Base-by-base conservation (phyloP, 2,797 vertebrate genomes). In the Lateolabrax maculatus region DNA sequence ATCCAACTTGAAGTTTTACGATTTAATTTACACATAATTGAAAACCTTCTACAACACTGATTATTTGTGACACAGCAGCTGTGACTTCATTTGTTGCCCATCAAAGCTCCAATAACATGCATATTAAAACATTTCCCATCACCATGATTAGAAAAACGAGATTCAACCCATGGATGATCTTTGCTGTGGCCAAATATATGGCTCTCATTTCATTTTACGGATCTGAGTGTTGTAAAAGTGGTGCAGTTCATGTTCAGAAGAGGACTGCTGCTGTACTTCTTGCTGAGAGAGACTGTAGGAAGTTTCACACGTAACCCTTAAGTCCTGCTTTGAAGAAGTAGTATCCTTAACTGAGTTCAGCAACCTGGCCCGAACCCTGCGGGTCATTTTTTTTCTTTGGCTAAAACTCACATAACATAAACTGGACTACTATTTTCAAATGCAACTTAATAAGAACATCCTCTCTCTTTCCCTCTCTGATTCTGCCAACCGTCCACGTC, bases 1-100 rank as follows among this genome's bases (percentile, higher is more conserved):
- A 21, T 71, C 18, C 9, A 21, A 44, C 15, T 48, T 39, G 16
- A 16, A 46, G 12, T 29, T 66, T 56, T 36, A 39, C 9, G 44
- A 21, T 71, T 65, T n/a, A 46, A 75, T 77, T 49, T 18, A 44
- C 1, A 43, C 3, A 39, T 43, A 36, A 80, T n/a, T 48, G 23
- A 55, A 61, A 53, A 29, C 12, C 9, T 71, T 16, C 21, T 18
- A 16, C 37, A 49, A 23, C 27, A 44, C 21, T 41, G 12, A 52
- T 36, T n/a, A 53, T 34, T 37, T 39, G 19, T 12, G 31, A 39
- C n/a, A 64, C 16, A 62, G 13, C 41, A n/a, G 27, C 43, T 74
- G 19, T 66, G 39, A 77, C 65, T 80, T 75, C 0, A 68, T 68
- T 51, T 58, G 29, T 12, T 19, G 0, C 21, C n/a, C 15, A 9